Evolutionary conservation across 2,797 vertebrate genomes (phyloP), one percentile per base, ranked within the genome.

Genomic region (Crocidura indochinensis): DNA sequence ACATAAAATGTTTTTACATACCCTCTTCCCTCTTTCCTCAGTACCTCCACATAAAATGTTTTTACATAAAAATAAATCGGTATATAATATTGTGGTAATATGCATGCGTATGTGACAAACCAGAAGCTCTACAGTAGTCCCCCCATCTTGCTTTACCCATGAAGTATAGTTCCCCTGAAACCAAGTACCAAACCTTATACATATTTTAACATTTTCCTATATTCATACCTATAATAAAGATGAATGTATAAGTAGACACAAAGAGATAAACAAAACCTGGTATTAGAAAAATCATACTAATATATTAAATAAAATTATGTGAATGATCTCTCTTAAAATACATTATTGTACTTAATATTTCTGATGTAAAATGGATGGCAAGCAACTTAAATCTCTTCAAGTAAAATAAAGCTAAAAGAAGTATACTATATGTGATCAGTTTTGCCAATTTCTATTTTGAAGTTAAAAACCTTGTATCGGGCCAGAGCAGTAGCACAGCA

Each of bases 81-180:
- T 92, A 75, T 86, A 91, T 81, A 74, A 91, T 72, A 84, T 62
- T 84, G 9, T 72, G 60, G 47, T 62, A 65, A 60, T 94, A 84
- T 75, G 84, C 3, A 90, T n/a, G 82, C 17, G 65, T 22, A 65
- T 11, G 27, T 26, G 69, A 2, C 14, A 91, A 78, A 76, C 8
- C 47, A 84, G 1, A 27, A 4, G 11, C 20, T 90, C 56, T 44
- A 81, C 27, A 19, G 75, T 60, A 74, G 65, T 38, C 38, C 10
- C 56, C 68, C 44, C 12, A 11, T 24, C 71, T 46, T 20, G 8
- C 29, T 11, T 73, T 2, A 73, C 26, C 10, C 44, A 27, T 3
- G 24, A 27, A 7, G 24, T 17, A 10, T 44, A 44, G 9, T 9
- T 8, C 10, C 31, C 9, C 4, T 72, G 44, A 17, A 73, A 44